These are phyloP conservation scores for Teinopalpus imperialis DNA, from an alignment of 2,888 invertebrate species.

Conservation along the genomic window DNA sequence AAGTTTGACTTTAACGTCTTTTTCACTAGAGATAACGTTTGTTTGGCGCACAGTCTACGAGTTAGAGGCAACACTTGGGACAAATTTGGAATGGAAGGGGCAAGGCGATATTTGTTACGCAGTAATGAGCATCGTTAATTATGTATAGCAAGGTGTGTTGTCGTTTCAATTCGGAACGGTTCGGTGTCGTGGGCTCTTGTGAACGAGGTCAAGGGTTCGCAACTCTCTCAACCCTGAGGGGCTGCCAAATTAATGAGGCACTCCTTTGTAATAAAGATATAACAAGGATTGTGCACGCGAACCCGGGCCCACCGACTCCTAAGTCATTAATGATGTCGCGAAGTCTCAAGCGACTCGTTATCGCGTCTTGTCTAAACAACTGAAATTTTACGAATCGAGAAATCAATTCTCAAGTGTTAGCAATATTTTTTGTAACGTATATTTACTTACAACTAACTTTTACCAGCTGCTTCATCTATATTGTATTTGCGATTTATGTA, in stretches of 20 bases:
- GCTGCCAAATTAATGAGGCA: slow-evolving; percentile 82
- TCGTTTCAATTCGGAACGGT: slow-evolving; percentile 66
- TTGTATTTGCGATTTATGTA: no score
- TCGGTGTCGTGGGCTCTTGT: slow-evolving; percentile 69
- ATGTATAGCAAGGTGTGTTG: slow-evolving; percentile 77
- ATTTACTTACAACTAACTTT: no score
- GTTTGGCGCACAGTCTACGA: slow-evolving; percentile 30
- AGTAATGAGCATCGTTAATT: slow-evolving; percentile 80
- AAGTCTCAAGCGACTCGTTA: slow-evolving; percentile 71
- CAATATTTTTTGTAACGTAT: slow-evolving; percentile 58
- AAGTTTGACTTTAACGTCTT: slow-evolving; percentile 70
- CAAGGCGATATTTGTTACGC: slow-evolving; percentile 58
- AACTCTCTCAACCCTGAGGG: slow-evolving; percentile 76
- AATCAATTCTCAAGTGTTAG: slow-evolving; percentile 27
- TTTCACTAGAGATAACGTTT: slow-evolving; percentile 39
- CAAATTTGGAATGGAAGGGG: slow-evolving; percentile 30
- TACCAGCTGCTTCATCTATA: no score
- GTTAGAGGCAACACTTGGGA: slow-evolving; percentile 26
- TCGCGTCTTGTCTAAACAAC: slow-evolving; percentile 73
- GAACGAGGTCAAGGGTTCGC: slow-evolving; percentile 80
- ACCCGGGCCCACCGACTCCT: slow-evolving; percentile 66
- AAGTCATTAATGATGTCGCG: slow-evolving; percentile 77
- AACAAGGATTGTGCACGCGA: slow-evolving; percentile 82
- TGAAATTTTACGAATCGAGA: slow-evolving; percentile 44
- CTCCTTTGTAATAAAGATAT: slow-evolving; percentile 83